Evolutionary conservation across 2,113 vertebrate genomes (phyloP), one percentile per base, ranked within the genome.

Genomic region (Brachyhypopomus occidentalis): DNA sequence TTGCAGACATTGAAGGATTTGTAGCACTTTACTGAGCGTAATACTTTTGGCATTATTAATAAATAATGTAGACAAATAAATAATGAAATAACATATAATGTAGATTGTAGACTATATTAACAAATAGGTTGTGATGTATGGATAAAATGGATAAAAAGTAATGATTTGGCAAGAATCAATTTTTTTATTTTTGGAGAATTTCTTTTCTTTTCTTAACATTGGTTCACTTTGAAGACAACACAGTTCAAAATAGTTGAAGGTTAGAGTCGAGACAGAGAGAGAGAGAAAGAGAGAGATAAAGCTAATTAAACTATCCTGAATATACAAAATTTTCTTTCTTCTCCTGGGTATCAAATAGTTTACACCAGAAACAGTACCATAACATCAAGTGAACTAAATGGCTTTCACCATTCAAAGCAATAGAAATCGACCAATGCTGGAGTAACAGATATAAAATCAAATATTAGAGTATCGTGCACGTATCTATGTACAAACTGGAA

Each of bases 291-390:
- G 30, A 30, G 30, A 30, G 3, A 30, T 30, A 30, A 3, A 30
- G 25, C 69, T 72, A 22, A 80, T 80, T 80, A 80, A 30, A 80
- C 19, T 17, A 41, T 63, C 20, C 69, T 72, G 41, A 72, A 80
- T 72, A 71, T 58, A 80, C 59, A 80, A 36, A 52, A 69, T 72
- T 59, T 48, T 79, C 78, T 62, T 62, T 22, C 67, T 80, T 72
- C 69, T 80, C 58, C 20, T 63, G 78, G 78, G 58, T 80, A 60
- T 69, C 22, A 72, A 70, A 79, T 38, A 72, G 55, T 8, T 56
- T 14, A 71, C 11, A 8, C 22, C 55, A 71, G 56, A 1, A 19
- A 41, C 2, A 72, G 67, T 41, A 56, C 71, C 45, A 52, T 52
- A 52, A 52, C 45, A 12, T 52, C 19, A 62, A n/a, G 5, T 60